These are phyloP conservation scores for Poliocrania exsul DNA, from an alignment of 2,797 vertebrate species.

Conservation along the genomic window DNA sequence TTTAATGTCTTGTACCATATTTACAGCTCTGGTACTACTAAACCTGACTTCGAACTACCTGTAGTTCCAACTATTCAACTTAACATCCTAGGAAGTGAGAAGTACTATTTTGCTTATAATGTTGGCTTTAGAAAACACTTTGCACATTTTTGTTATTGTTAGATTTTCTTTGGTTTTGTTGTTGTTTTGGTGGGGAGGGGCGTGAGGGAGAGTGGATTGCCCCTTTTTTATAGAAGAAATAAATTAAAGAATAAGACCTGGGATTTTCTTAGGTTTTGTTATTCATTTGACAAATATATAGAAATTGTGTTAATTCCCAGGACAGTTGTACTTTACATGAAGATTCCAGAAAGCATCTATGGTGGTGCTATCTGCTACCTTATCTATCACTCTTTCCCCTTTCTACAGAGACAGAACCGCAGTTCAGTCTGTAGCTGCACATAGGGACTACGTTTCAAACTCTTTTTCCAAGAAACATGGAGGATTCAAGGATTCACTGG, in stretches of 20 bases:
- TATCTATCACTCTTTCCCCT: not conserved
- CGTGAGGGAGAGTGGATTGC: fast-evolving
- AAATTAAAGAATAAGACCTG: not conserved
- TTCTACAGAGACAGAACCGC: not conserved
- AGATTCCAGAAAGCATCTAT: not conserved
- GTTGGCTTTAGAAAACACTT: not conserved
- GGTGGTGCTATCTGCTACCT: fast-evolving
- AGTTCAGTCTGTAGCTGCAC: not conserved
- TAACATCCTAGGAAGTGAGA: not conserved
- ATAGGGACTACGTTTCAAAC: not conserved
- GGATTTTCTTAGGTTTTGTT: not conserved
- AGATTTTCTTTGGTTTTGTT: not conserved
- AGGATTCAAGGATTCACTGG: not conserved
- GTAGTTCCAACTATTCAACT: not conserved
- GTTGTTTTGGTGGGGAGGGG: fast-evolving
- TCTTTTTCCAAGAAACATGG: not conserved
- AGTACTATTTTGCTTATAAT: not conserved
- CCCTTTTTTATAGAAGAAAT: not conserved
- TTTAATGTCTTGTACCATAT: not conserved
- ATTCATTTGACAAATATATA: not conserved
- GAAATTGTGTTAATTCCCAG: not conserved
- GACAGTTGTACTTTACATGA: not conserved
- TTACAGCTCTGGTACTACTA: not conserved
- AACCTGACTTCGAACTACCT: not conserved
- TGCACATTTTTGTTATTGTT: fast-evolving